A percentile compares a stretch with the other conserved stretches of the same genome.
phyloP scores from a whole-genome alignment of 2,888 invertebrate genomes.

The Creontiades dilutus region DNA sequence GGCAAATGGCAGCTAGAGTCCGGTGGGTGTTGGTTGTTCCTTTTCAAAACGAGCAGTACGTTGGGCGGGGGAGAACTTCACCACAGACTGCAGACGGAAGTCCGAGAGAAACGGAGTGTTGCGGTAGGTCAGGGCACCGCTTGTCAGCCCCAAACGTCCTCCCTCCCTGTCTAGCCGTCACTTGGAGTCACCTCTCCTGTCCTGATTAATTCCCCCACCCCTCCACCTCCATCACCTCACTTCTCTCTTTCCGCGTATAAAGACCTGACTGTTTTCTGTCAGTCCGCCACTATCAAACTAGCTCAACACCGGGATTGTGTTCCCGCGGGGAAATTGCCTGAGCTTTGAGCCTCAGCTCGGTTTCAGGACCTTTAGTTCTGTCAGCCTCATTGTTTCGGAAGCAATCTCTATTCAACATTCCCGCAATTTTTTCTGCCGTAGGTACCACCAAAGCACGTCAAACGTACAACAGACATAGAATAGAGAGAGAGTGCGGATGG shows the following conservation, averaged over 20 bases:
- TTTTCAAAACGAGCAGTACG: background rate
- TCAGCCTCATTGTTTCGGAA: too few species aligned
- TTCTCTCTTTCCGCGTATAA: too few species aligned
- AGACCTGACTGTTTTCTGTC: background rate
- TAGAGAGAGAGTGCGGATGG: too few species aligned
- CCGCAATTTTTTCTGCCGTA: too few species aligned
- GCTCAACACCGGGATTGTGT: background rate
- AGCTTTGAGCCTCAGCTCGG: background rate
- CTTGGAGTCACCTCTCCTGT: background rate
- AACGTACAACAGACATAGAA: too few species aligned
- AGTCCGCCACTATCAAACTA: background rate
- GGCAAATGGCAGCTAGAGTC: too few species aligned
- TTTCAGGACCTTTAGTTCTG: background rate
- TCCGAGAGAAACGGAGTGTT: background rate
- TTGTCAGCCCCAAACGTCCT: background rate
- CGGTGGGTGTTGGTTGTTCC: background rate
- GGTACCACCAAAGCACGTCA: too few species aligned
- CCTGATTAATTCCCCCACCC: conserved; percentile 12
- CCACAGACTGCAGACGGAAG: background rate
- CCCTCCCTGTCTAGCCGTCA: background rate
- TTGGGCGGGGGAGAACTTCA: too few species aligned
- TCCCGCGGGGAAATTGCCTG: background rate
- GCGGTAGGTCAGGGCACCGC: background rate
- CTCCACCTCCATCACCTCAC: background rate
- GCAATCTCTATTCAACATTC: too few species aligned